Base-by-base conservation (phyloP, 2,113 vertebrate genomes). In the Anseranas semipalmata region DNA sequence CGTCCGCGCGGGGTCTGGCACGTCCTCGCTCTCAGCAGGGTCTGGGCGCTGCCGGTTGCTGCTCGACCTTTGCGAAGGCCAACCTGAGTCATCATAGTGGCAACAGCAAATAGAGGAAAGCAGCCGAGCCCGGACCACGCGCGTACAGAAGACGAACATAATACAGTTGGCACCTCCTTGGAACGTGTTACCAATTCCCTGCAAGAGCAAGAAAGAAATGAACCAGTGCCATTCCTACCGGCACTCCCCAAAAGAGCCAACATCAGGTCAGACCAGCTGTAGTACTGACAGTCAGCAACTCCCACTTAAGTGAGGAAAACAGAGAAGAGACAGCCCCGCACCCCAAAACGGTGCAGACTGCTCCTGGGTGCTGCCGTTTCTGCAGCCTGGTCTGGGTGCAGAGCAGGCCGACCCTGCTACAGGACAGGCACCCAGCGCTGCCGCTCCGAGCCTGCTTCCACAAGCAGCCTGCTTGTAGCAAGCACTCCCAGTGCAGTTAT, bases 91-190 rank as follows among this genome's bases (percentile, higher is more conserved):
- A 0, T 89, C 63, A 0, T 27, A 32, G 73, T 7, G n/a, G 30
- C 94, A 92, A 39, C 98, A 98, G 93, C 98, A 97, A 6, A 99
- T 56, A 10, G 90, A 48, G 4, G 97, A 75, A 14, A 97, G 59
- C 63, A 99, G 98, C 13, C 98, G 98, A 0, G 95, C 45, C 5
- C 99, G 98, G 45, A 99, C 96, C 0, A 97, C 98, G 2, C 93
- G 97, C 0, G 99, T 99, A 35, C 98, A 99, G 53, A 99, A 94
- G 3, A 99, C 99, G 14, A 99, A 99, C 98, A 99, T 98, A 93
- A 99, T 98, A 93, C 99, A 99, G 98, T 99, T 99, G 93, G 99
- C 99, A 2, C 99, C 99, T 92, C 99, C 99, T 94, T 99, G 99
- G 63, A 99, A 99, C 1, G 99, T 99, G 98, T 99, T 99, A 24